Base-by-base conservation (phyloP, 64 coral and sea anemone species). In the Stylophora pistillata region DNA sequence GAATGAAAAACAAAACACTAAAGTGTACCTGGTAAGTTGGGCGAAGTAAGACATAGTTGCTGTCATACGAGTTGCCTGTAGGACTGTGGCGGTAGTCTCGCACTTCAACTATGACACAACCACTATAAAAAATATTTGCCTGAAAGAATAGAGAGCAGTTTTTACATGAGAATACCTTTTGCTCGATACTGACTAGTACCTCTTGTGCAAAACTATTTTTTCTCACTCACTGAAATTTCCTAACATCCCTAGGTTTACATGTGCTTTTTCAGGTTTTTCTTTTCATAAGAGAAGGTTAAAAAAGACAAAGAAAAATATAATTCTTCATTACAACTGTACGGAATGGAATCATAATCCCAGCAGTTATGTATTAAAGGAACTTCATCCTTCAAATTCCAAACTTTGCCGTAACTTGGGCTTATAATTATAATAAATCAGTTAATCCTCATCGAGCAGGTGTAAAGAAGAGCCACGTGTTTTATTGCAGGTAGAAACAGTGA, bases 101-200 rank as follows among this genome's bases (percentile, higher is more conserved):
- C 15, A 99, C 97, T 73, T 99, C 97, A 2, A 99, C 97, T 90
- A 99, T 95, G 18, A 99, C 93, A 85, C 97, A 99, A 4, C 97
- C 97, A 88, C 94, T 99, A 56, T 99, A 99, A 82, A 99, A 99
- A 30, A 99, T 86, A 81, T 91, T 95, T 23, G 86, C 93, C 93
- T 94, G 30, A 27, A 61, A 86, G 85, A 20, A 59, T 41, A 17
- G 85, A 23, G 15, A 86, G 56, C 13, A 30, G 55, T 37, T 28
- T 60, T 14, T 85, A 75, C 20, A 10, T 9, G 25, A 25, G 9
- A 23, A 59, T 41, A 25, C 26, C 27, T 57, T 54, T 78, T 53
- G 29, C n/a, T 47, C n/a, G 9, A 68, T 21, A 3, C 17, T 20
- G 61, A 64, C 23, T 25, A n/a, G 3, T 47, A 47, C 7, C 37